phyloP scores from a whole-genome alignment of 37 sponge, comb jelly and placozoan species.

The Aplysina aerophoba region DNA sequence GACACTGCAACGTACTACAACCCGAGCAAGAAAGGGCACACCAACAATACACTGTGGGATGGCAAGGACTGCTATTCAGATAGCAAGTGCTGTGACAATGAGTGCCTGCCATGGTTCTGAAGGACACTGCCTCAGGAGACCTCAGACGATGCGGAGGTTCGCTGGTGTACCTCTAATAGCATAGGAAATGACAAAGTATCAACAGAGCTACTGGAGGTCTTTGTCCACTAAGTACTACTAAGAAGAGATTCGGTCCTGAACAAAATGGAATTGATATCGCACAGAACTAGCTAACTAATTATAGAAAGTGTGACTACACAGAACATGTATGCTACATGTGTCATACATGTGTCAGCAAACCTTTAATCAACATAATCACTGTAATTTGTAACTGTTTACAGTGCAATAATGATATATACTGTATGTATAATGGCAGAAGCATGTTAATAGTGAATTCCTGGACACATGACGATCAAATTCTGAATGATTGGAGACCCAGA shows the following conservation, averaged over 20 bases:
- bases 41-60: slow-evolving; percentile 21
- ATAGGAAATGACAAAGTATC: neutral
- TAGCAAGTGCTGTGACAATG: slow-evolving; percentile 5
- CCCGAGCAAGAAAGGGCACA: neutral
- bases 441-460: too few species aligned
- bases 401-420: too few species aligned
- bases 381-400: too few species aligned
- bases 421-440: too few species aligned
- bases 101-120: neutral
- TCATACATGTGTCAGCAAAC: neutral
- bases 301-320: too few species aligned
- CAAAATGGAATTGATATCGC: too few species aligned
- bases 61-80: neutral
- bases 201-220: slow-evolving; percentile 7
- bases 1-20: neutral
- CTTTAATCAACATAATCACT: too few species aligned
- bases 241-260: too few species aligned
- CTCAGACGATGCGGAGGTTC: neutral
- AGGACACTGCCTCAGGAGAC: neutral
- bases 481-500: slow-evolving; percentile 66
- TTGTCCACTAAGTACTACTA: neutral
- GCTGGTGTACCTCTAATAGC: neutral
- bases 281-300: too few species aligned
- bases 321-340: neutral
- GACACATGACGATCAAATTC: too few species aligned